These are phyloP conservation scores for Strix aluco DNA, from an alignment of 2,113 vertebrate species.

Conservation along the genomic window DNA sequence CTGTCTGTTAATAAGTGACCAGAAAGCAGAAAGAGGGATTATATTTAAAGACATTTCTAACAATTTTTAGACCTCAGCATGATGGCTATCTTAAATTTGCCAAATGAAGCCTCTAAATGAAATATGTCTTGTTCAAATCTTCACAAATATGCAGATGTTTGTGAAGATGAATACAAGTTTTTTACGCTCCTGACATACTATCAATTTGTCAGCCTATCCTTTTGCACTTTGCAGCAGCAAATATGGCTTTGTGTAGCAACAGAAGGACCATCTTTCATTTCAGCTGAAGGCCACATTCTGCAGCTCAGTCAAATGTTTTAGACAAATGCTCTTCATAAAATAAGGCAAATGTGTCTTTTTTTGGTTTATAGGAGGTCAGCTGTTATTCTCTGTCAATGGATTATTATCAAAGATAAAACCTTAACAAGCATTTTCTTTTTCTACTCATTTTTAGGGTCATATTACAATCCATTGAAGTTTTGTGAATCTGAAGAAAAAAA, in stretches of 20 bases:
- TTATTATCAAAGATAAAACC: constrained; percentile 61
- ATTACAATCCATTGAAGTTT: constrained; percentile 44
- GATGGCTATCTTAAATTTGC: constrained; percentile 16
- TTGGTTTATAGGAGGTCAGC: constrained; percentile 48
- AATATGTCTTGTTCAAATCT: constrained; percentile 15
- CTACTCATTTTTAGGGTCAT: constrained; percentile 43
- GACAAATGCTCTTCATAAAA: constrained; percentile 62
- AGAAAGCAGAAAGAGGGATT: neutral
- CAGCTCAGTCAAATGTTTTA: constrained; percentile 61
- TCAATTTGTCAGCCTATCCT: constrained; percentile 59
- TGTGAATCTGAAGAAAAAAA: constrained; percentile 33
- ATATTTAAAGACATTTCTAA: constrained; percentile 35
- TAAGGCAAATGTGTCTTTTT: constrained; percentile 57
- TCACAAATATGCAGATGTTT: constrained; percentile 67
- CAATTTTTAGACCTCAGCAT: constrained; percentile 14
- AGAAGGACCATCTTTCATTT: constrained; percentile 64
- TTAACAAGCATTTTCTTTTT: constrained; percentile 50
- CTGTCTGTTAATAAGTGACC: constrained; percentile 59
- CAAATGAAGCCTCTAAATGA: constrained; percentile 31
- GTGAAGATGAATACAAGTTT: constrained; percentile 19
- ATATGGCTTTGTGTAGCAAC: constrained; percentile 68
- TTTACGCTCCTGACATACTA: constrained; percentile 29
- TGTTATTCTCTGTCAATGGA: constrained; percentile 59
- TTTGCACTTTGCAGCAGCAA: constrained; percentile 69
- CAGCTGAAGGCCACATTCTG: constrained; percentile 67